Evolutionary conservation across 37 sponge, comb jelly and placozoan genomes (phyloP).

Genomic region (Geodia barretti): DNA sequence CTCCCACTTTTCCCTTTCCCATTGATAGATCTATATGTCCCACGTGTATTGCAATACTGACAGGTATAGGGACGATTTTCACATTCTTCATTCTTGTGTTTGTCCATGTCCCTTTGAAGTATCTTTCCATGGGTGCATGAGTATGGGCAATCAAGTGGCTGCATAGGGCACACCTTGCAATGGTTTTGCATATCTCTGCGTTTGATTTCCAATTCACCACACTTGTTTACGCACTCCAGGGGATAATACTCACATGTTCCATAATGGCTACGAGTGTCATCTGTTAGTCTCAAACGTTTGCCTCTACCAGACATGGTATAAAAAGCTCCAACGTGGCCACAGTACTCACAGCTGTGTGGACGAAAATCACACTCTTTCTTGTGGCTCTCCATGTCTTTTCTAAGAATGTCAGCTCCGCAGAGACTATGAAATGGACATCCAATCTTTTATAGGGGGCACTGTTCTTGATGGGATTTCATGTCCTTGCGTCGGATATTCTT

Average conservation of each 20-base stretch:
- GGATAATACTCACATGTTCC: slow-evolving; percentile 6
- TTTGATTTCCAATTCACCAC: slow-evolving; percentile 10
- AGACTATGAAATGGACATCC: too few species aligned
- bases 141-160: slow-evolving; percentile 13
- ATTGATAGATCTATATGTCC: too few species aligned
- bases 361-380: background rate
- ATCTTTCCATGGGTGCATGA: background rate
- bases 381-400: background rate
- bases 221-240: slow-evolving; percentile 19
- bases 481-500: background rate
- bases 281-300: background rate
- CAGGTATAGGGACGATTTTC: background rate
- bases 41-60: background rate
- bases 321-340: background rate
- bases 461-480: background rate
- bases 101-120: background rate
- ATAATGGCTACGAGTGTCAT: background rate
- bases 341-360: slow-evolving; percentile 7
- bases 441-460: background rate
- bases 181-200: slow-evolving; percentile 6
- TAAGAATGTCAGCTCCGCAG: too few species aligned
- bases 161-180: background rate
- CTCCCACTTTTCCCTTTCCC: too few species aligned
- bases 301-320: background rate
- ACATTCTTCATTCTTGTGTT: background rate